Percentiles rank a stretch among this genome's conserved stretches.
phyloP scores from a whole-genome alignment of 2,797 vertebrate genomes.

The Cryptoblepharus egeriae region DNA sequence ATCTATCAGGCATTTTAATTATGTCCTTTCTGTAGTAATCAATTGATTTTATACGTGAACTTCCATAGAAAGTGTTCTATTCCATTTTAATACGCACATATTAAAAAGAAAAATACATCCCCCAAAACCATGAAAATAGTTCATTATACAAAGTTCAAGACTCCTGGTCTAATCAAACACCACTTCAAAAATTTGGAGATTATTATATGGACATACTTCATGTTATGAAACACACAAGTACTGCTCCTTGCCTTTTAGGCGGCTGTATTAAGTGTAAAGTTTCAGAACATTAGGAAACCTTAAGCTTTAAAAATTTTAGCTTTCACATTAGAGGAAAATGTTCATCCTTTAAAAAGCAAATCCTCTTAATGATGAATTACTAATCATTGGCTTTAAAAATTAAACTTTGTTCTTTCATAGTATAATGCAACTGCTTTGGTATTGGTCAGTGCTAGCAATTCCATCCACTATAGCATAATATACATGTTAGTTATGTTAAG shows the following conservation, averaged over 20 bases:
- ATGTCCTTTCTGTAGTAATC: conserved; percentile 19
- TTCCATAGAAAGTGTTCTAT: conserved; percentile 29
- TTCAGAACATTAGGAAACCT: conserved; percentile 60
- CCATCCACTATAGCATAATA: conserved; percentile 29
- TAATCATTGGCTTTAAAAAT: conserved; percentile 35
- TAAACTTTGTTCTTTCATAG: conserved; percentile 59
- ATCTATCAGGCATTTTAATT: conserved; percentile 41
- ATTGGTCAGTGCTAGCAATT: conserved; percentile 57
- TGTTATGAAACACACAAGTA: conserved; percentile 59
- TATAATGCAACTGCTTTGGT: conserved; percentile 69
- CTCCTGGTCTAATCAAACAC: conserved; percentile 15
- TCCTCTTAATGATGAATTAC: conserved; percentile 58
- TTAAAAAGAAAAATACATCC: conserved; percentile 1
- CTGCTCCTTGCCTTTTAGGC: conserved; percentile 51
- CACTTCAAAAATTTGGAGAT: conserved; percentile 41
- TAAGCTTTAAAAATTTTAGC: conserved; percentile 35
- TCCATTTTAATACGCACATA: conserved; percentile 38
- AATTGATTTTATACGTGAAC: background rate
- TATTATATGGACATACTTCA: conserved; percentile 60
- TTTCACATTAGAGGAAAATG: conserved; percentile 18
- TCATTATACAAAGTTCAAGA: conserved; percentile 30
- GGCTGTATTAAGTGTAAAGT: conserved; percentile 64
- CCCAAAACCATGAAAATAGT: background rate
- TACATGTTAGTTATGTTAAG: conserved; percentile 45
- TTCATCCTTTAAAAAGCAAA: conserved; percentile 39